A percentile compares a stretch with the other conserved stretches of the same genome.
Evolutionary conservation across 2,797 vertebrate genomes (phyloP).

Genomic region (Acanthurus leucopareius): DNA sequence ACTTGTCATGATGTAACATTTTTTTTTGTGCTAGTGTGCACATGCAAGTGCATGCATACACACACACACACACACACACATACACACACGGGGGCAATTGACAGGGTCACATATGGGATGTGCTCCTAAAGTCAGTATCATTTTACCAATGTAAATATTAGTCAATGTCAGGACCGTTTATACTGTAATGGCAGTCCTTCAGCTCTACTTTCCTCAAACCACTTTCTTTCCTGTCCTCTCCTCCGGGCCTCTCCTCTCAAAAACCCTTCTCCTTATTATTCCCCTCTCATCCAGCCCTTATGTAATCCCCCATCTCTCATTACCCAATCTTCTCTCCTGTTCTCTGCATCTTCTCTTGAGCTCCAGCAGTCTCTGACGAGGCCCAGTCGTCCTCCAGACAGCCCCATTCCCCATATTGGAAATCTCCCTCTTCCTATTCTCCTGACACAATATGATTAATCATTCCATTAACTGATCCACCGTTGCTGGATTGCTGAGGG

Average conservation of each 20-base stretch:
- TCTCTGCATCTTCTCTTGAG: slow-evolving; percentile 58
- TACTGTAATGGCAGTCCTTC: slow-evolving; percentile 66
- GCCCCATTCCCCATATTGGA: slow-evolving; percentile 37
- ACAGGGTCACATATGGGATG: slow-evolving; percentile 77
- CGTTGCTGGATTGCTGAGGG: slow-evolving; percentile 62
- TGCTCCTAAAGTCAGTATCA: slow-evolving; percentile 71
- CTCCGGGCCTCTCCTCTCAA: slow-evolving; percentile 39
- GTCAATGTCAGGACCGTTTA: slow-evolving; percentile 74
- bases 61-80: slow-evolving; percentile 31
- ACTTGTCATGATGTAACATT: slow-evolving; percentile 60
- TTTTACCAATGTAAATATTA: slow-evolving; percentile 80
- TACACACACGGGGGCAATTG: slow-evolving; percentile 42
- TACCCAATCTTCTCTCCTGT: slow-evolving; percentile 63
- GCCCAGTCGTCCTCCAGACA: slow-evolving; percentile 67
- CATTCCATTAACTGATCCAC: slow-evolving; percentile 73
- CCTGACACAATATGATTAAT: slow-evolving; percentile 73
- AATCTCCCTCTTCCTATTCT: slow-evolving; percentile 59
- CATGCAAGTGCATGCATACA: slow-evolving; percentile 17
- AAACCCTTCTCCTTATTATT: slow-evolving; percentile 46
- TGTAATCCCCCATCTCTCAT: slow-evolving; percentile 74
- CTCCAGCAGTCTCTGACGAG: slow-evolving; percentile 63
- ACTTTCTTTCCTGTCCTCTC: slow-evolving; percentile 49
- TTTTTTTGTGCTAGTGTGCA: slow-evolving; percentile 49
- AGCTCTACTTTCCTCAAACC: slow-evolving; percentile 58
- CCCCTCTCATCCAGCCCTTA: slow-evolving; percentile 50